Base-by-base conservation (phyloP, 2,888 invertebrate species). In the Rutpela maculata region DNA sequence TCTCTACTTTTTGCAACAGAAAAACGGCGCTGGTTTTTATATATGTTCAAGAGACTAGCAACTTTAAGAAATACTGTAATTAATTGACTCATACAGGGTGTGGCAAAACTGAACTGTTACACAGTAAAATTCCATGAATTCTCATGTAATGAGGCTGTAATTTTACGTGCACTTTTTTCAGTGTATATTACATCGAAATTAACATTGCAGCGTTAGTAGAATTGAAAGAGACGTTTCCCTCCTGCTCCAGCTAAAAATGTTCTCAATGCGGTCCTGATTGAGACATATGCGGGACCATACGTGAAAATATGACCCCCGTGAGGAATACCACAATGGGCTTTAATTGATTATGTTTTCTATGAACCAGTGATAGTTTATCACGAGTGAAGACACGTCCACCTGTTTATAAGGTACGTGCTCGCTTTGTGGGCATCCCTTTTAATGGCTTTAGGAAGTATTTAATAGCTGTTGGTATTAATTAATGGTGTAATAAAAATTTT, bases 311-410 rank as follows among this genome's bases (percentile, higher is more conserved):
- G 26, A 26, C n/a, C n/a, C n/a, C 3, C 26, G 22, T 43, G 43
- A 19, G 15, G 43, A 12, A 43, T 22, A 65, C 43, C 12, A 0
- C 43, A 65, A 65, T 65, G 6, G 38, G 7, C 10, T 18, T 38
- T 63, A 63, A 63, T 31, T 35, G 17, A 63, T 50, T 38, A 22
- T 43, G 65, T 43, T 65, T 43, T 43, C 19, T 38, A 65, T 43
- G 43, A 65, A 18, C 43, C 43, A 62, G 43, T 38, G 22, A 17
- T 65, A 62, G 19, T 62, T 62, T 65, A 65, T 43, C 38, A 43
- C 17, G 38, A 65, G 22, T 26, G 22, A 65, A 65, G 60, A 31
- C 65, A 65, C 65, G 65, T 65, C 43, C 43, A 43, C 43, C 38
- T 65, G 43, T 65, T 65, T 19, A 65, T 31, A 31, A 38, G 65